These are phyloP conservation scores for Mormyrus hasselquistii DNA, from an alignment of 2,797 vertebrate species.

Conservation along the genomic window DNA sequence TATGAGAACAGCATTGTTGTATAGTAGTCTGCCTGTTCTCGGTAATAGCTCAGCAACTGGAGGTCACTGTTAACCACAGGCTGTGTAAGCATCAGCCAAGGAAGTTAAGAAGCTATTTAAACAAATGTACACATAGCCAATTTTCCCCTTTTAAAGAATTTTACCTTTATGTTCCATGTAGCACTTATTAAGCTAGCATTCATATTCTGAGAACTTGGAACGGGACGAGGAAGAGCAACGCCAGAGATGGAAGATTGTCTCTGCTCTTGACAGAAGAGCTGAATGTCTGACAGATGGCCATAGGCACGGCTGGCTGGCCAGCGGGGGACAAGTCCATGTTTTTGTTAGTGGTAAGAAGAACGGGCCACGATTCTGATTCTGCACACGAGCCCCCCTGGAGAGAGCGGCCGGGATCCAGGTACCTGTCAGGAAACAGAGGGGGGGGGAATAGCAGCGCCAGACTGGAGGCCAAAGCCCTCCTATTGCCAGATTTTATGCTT, in stretches of 20 bases:
- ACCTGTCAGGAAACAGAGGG: not conserved
- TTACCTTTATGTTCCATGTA: not conserved
- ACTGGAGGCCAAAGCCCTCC: not conserved
- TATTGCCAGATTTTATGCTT: not conserved
- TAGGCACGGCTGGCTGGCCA: not conserved
- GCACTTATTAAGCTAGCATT: not conserved
- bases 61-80: slow-evolving; percentile 15
- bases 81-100: slow-evolving; percentile 14
- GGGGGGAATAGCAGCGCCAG: not conserved
- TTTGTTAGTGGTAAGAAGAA: not conserved
- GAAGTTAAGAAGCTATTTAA: slow-evolving; percentile 25
- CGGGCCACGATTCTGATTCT: not conserved
- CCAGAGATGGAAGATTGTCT: slow-evolving; percentile 19
- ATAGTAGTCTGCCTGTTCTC: not conserved
- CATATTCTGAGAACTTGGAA: slow-evolving; percentile 26
- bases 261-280: slow-evolving; percentile 28
- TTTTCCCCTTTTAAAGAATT: not conserved
- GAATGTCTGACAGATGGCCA: slow-evolving; percentile 19
- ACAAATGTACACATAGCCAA: slow-evolving; percentile 14
- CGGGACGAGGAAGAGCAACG: not conserved
- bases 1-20: not conserved
- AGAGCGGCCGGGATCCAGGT: not conserved
- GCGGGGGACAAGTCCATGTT: not conserved
- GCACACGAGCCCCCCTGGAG: not conserved
- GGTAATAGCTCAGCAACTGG: slow-evolving; percentile 8